Evolutionary conservation across 2,888 invertebrate species (phyloP).

Genomic region (Macrophya alboannulata): DNA sequence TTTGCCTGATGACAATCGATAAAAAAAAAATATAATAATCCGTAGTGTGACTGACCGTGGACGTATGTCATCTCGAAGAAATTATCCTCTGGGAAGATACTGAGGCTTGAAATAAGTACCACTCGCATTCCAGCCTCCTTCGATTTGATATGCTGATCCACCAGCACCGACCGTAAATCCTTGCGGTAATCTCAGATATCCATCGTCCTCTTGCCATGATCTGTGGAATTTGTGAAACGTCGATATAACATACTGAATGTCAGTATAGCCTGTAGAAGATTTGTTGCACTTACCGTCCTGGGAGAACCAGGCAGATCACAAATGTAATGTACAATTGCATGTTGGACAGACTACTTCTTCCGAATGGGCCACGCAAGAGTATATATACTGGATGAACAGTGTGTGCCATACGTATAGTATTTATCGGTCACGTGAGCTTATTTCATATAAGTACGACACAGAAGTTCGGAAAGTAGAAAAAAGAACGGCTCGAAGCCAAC

Average conservation of each 20-base stretch:
- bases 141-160: slow-evolving; percentile 84
- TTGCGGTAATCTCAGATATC: slow-evolving; percentile 64
- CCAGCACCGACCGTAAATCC: slow-evolving; percentile 70
- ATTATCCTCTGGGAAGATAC: neutral
- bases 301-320: neutral
- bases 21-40: neutral
- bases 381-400: neutral
- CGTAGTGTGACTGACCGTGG: neutral
- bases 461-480: too few relatives aligned
- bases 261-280: neutral
- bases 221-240: neutral
- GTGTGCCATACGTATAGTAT: neutral
- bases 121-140: slow-evolving; percentile 84
- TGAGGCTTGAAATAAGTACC: slow-evolving; percentile 80
- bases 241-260: neutral
- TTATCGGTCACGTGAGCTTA: neutral
- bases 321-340: neutral
- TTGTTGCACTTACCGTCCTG: neutral
- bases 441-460: neutral
- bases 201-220: slow-evolving; percentile 9
- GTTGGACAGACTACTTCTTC: neutral
- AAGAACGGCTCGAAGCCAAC: neutral
- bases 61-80: neutral
- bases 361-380: neutral
- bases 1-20: slow-evolving; percentile 80